Conservation (phyloP, 2,113 vertebrate species). For the Cervus canadensis region DNA sequence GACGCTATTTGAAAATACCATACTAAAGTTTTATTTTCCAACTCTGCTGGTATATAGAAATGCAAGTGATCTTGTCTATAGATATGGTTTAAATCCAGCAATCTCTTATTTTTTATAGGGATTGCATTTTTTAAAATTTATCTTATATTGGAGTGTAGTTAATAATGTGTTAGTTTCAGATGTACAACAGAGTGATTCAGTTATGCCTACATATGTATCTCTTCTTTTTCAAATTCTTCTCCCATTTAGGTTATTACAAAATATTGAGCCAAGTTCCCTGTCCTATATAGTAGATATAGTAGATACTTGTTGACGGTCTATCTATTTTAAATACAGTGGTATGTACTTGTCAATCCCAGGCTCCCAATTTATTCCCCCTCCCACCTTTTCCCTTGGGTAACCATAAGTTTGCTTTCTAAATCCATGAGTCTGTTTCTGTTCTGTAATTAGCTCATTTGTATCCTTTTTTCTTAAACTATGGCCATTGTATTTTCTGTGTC, state of each 20-base stretch:
- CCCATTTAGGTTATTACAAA: not conserved
- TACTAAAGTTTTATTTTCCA: not conserved
- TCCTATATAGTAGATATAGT: not conserved
- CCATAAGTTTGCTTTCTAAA: not conserved
- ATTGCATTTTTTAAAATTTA: not conserved
- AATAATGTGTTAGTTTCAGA: not conserved
- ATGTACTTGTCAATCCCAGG: not conserved
- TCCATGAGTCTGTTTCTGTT: not conserved
- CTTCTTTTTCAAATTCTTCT: not conserved
- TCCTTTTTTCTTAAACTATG: not conserved
- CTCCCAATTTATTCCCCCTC: not conserved
- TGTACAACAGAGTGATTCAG: not conserved
- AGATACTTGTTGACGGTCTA: not conserved
- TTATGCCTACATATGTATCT: not conserved
- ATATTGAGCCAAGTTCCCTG: not conserved
- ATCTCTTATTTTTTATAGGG: not conserved
- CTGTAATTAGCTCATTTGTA: not conserved
- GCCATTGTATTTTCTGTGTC: not conserved
- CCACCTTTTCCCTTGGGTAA: not conserved
- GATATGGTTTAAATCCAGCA: not conserved
- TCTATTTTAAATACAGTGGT: not conserved
- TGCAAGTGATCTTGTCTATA: not conserved
- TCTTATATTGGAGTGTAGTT: not conserved
- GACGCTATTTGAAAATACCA: not conserved
- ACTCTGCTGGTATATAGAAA: not conserved